Evolutionary conservation across 2,888 invertebrate species (phyloP), one percentile per base, ranked within the genome.

Genomic region (Teinopalpus imperialis): DNA sequence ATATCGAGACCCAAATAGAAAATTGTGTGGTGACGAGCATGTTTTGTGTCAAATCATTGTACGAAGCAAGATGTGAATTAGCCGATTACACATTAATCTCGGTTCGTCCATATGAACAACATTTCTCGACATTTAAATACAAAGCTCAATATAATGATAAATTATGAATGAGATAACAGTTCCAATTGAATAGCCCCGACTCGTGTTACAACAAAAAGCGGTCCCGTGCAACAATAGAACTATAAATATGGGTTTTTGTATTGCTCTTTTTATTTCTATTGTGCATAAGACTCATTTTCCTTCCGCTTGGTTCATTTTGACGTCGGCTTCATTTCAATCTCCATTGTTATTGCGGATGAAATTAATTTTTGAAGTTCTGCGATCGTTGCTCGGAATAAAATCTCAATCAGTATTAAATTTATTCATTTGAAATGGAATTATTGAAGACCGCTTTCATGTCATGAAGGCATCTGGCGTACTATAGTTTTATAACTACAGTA

Each of bases 81-180:
- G 66, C 72, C 54, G 59, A 63, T 66, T 64, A 58, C 52, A 61
- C 74, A 80, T 81, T 80, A 80, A 81, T 80, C 75, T 71, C 59
- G 44, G 53, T 68, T 63, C 63, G 67, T 74, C 74, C 69, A 71
- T 69, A 70, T 67, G 64, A 69, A 72, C 71, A 66, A 67, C 69
- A 69, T 75, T 76, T 70, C 66, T 61, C 71, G 66, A 70, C 73
- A 78, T 81, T 80, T 75, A 77, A 82, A 83, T 78, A 81, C 81
- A 82, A 82, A 82, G 74, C 71, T 67, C 69, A 69, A 77, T 77
- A 73, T 61, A 78, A 75, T 81, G 77, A 85, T 85, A 83, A 81
- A 82, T 85, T 80, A 78, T 80, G 74, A 82, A 82, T 79, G 76
- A 71, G 78, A 75, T 75, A 78, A 79, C 74, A 72, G 75, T 76